Conservation (phyloP, 2,888 invertebrate genomes). For the Pycnomerus fuliginosus region DNA sequence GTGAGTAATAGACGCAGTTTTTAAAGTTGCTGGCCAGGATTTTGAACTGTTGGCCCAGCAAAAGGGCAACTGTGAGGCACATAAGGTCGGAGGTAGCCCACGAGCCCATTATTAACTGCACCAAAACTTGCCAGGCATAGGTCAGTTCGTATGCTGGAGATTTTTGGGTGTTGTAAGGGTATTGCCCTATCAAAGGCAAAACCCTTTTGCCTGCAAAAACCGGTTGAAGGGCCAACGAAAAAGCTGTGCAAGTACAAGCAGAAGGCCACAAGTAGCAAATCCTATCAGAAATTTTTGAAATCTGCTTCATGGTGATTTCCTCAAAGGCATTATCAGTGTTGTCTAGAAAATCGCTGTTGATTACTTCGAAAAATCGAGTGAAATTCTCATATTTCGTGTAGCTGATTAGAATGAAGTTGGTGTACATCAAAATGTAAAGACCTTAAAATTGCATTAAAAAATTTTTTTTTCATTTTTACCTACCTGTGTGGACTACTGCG, state of each 20-base stretch:
- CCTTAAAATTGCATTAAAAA: neutral
- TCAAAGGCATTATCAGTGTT: slow-evolving; percentile 3
- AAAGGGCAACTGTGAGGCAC: neutral
- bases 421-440: neutral
- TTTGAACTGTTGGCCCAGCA: slow-evolving; percentile 6
- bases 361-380: neutral
- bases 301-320: neutral
- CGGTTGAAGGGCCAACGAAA: neutral
- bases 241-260: neutral
- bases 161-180: slow-evolving; percentile 9
- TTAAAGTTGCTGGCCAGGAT: slow-evolving; percentile 3
- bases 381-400: neutral
- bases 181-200: slow-evolving; percentile 6
- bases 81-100: slow-evolving; percentile 4
- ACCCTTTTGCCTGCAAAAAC: neutral
- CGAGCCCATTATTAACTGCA: neutral
- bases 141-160: slow-evolving; percentile 6
- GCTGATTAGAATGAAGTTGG: slow-evolving; percentile 1
- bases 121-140: slow-evolving; percentile 3
- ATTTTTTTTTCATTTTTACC: neutral
- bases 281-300: neutral
- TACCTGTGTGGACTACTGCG: neutral
- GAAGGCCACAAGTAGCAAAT: slow-evolving; percentile 1
- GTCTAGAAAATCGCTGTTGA: slow-evolving; percentile 2
- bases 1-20: slow-evolving; percentile 1